These are phyloP conservation scores for Bambusicola thoracicus DNA, from an alignment of 2,113 vertebrate species.

Conservation along the genomic window DNA sequence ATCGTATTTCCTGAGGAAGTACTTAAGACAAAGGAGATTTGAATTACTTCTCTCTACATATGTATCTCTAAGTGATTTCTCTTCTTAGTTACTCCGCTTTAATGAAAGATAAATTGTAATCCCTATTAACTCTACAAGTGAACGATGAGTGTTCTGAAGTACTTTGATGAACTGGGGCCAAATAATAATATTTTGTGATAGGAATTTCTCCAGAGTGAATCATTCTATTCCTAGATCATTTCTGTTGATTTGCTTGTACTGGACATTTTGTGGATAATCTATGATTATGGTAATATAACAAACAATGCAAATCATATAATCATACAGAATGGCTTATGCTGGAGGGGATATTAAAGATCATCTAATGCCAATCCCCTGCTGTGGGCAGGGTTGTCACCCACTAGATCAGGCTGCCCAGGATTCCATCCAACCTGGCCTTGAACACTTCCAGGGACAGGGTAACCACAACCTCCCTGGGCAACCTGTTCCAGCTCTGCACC, in stretches of 20 bases:
- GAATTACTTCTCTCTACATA: constrained; percentile 6
- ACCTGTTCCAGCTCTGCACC: too few relatives aligned
- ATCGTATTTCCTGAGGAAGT: constrained; percentile 52
- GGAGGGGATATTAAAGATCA: too few relatives aligned
- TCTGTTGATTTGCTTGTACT: not conserved
- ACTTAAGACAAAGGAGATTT: constrained; percentile 49
- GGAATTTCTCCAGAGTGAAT: not conserved
- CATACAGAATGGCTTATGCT: too few relatives aligned
- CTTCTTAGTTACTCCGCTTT: not conserved
- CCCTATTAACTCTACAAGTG: not conserved
- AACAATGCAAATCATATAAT: too few relatives aligned
- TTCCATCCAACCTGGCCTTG: too few relatives aligned
- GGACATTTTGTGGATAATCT: not conserved
- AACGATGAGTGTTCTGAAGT: not conserved
- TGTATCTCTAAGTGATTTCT: not conserved
- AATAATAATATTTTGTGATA: not conserved
- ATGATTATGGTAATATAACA: not conserved
- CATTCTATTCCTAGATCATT: not conserved
- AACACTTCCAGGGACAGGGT: too few relatives aligned
- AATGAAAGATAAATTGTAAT: constrained; percentile 13
- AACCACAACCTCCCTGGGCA: too few relatives aligned
- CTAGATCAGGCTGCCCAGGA: too few relatives aligned
- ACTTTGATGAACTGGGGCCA: not conserved
- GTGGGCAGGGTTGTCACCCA: too few relatives aligned
- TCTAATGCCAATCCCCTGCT: too few relatives aligned